Conservation (phyloP, 2,797 vertebrate genomes). For the Argya squamiceps region DNA sequence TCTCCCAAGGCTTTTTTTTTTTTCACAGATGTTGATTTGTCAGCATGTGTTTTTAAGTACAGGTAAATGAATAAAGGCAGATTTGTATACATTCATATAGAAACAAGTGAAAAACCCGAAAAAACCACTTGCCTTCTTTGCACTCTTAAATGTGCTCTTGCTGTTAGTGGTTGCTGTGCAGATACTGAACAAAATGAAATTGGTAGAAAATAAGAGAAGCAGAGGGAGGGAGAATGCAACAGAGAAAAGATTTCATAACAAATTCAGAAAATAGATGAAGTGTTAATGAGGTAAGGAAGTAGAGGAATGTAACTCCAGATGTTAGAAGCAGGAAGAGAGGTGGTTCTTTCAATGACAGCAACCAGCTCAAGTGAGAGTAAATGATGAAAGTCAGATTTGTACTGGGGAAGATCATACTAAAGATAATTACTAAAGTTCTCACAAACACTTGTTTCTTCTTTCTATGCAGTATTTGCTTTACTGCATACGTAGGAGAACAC, state of each 20-base stretch:
- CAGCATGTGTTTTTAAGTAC: neutral
- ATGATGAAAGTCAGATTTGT: neutral
- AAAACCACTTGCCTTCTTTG: neutral
- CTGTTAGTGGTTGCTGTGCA: neutral
- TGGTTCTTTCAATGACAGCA: neutral
- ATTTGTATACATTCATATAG: neutral
- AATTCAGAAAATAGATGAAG: neutral
- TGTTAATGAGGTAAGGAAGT: neutral
- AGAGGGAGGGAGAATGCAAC: neutral
- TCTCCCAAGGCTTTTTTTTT: neutral
- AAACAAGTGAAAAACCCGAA: rapidly evolving
- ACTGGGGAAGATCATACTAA: neutral
- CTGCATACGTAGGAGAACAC: neutral
- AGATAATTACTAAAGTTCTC: neutral
- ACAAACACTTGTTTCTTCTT: neutral
- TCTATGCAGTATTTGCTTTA: neutral
- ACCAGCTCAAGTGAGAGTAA: neutral
- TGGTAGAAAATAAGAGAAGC: neutral
- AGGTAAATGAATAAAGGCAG: neutral
- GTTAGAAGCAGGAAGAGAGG: neutral
- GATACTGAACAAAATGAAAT: neutral
- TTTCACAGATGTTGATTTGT: neutral
- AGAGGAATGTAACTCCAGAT: neutral
- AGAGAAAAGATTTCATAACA: neutral
- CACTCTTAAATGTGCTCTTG: neutral